A percentile compares a stretch with the other conserved stretches of the same genome.
These are phyloP conservation scores for Tragopan temminckii DNA, from an alignment of 2,797 vertebrate genomes.

Conservation along the genomic window DNA sequence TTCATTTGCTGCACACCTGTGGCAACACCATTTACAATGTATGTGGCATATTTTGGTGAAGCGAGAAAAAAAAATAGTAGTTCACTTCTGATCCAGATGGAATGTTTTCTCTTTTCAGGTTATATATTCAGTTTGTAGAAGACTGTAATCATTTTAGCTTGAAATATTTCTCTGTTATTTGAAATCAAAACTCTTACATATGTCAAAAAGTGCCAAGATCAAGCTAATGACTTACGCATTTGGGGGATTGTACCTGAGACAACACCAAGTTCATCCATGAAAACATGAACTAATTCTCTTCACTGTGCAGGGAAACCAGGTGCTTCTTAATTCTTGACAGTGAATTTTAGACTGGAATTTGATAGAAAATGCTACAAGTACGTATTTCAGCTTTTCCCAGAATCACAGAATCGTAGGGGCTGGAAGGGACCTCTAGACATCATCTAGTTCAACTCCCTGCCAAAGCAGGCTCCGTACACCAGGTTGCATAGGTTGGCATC, in stretches of 20 bases:
- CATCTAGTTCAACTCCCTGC: too few species aligned
- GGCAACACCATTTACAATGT: neutral
- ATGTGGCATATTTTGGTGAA: neutral
- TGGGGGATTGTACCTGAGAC: neutral
- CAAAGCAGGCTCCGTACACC: too few species aligned
- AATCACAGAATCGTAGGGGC: too few species aligned
- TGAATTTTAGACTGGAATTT: neutral
- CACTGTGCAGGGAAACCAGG: rapidly evolving
- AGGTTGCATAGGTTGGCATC: too few species aligned
- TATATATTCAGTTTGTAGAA: neutral
- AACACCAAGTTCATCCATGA: neutral
- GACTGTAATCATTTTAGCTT: neutral
- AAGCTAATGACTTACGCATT: rapidly evolving
- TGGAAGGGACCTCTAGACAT: too few species aligned
- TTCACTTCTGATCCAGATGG: neutral
- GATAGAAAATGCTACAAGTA: rapidly evolving
- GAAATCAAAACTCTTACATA: neutral
- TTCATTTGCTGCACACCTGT: neutral
- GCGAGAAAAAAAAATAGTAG: neutral
- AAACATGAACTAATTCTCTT: neutral
- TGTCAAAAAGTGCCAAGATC: neutral
- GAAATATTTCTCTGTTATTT: neutral
- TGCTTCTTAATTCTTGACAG: neutral
- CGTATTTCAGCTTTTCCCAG: rapidly evolving
- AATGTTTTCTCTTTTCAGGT: neutral